Percentiles rank a stretch among this genome's conserved stretches.
Conservation (phyloP, 2,888 invertebrate species). For the Ichneumoninae sp. region DNA sequence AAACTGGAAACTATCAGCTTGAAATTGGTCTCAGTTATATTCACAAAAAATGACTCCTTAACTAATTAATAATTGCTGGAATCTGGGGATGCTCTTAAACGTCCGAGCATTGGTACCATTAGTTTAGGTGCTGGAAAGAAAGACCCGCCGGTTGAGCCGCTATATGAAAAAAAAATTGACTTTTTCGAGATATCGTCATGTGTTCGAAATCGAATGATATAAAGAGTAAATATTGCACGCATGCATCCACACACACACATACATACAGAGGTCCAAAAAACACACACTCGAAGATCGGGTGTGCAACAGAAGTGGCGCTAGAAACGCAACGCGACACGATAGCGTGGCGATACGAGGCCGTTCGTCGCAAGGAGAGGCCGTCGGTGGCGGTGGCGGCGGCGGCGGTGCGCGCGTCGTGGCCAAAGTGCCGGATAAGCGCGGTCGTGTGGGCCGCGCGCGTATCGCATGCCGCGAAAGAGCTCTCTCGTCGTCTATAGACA, state of each 20-base stretch:
- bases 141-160: too few relatives aligned
- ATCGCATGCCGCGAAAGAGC: slow-evolving; percentile 56
- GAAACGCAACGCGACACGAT: slow-evolving; percentile 51
- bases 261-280: slow-evolving; percentile 12
- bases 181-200: neutral
- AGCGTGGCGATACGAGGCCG: slow-evolving; percentile 45
- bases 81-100: too few relatives aligned
- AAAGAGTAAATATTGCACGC: slow-evolving; percentile 10
- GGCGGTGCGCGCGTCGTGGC: slow-evolving; percentile 49
- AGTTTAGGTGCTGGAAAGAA: too few relatives aligned
- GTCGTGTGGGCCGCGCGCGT: slow-evolving; percentile 67
- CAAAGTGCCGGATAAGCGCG: slow-evolving; percentile 64
- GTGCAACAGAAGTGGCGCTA: slow-evolving; percentile 57
- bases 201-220: neutral
- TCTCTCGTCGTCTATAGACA: slow-evolving; percentile 22
- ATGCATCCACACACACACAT: slow-evolving; percentile 23
- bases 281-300: slow-evolving; percentile 11
- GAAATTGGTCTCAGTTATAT: too few relatives aligned
- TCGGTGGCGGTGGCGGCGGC: slow-evolving; percentile 29
- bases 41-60: too few relatives aligned
- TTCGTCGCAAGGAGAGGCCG: slow-evolving; percentile 49
- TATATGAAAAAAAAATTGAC: too few relatives aligned
- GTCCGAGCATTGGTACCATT: too few relatives aligned
- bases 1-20: too few relatives aligned
- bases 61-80: too few relatives aligned